Evolutionary conservation across 2,113 vertebrate genomes (phyloP), one percentile per base, ranked within the genome.

Genomic region (Caloenas nicobarica): DNA sequence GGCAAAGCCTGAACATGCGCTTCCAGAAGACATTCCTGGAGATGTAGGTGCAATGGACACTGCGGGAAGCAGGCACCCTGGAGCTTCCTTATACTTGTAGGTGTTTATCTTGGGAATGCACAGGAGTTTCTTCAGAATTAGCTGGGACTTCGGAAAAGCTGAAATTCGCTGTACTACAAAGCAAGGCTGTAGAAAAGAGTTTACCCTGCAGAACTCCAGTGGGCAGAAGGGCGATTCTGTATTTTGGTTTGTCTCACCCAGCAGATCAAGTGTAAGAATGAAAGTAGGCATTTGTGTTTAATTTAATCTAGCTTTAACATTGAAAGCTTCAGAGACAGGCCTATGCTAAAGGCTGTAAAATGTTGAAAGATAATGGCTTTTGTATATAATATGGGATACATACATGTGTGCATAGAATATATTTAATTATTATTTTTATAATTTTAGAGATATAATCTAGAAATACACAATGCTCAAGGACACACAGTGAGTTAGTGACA

Each of bases 41-140:
- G n/a, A 33, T 26, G 31, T 2, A 24, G 24, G 10, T 23, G 10
- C 3, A 10, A 21, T 6, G 23, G 51, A 29, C 21, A 65, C 7
- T 5, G 33, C 0, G 2, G 26, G 21, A 61, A 79, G 12, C 6
- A 46, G 16, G 11, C 25, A 40, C 10, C 2, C 7, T 25, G 51
- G 17, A 28, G 5, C 5, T 60, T 74, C 40, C 10, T 26, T 61
- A 17, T 24, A 13, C 6, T 65, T 56, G 22, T 31, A 29, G 28
- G 9, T 68, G 21, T 8, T 46, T 82, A 23, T 17, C n/a, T 72
- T 58, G 42, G 66, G 31, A 93, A 33, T 16, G 9, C 29, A 62
- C 29, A 62, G 6, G 4, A 26, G 5, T 28, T 48, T 78, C 61
- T 78, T 40, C 33, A 58, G 26, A 46, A 69, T 70, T 78, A 61